phyloP scores from a whole-genome alignment of 2,888 invertebrate genomes.

The Micoletzkya japonica region DNA sequence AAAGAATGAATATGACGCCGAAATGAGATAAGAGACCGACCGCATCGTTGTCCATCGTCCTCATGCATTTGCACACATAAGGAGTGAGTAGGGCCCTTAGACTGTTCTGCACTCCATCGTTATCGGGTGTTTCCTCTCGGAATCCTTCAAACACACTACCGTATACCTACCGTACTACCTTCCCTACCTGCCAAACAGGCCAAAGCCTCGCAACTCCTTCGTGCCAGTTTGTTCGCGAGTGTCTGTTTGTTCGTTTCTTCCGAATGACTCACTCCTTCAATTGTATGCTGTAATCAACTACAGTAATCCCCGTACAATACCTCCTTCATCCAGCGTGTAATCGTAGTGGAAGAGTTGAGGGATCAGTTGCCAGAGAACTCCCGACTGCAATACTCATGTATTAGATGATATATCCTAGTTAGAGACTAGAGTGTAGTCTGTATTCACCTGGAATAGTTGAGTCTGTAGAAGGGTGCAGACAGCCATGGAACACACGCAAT shows the following conservation, averaged over 20 bases:
- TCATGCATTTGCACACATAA: slow-evolving; percentile 80
- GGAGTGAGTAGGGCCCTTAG: slow-evolving; percentile 78
- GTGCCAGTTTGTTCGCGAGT: slow-evolving; percentile 87
- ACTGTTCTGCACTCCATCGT: slow-evolving; percentile 69
- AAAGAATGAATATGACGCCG: too few relatives aligned
- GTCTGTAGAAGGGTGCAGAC: slow-evolving; percentile 84
- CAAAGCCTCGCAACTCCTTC: slow-evolving; percentile 81
- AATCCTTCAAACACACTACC: slow-evolving; percentile 17
- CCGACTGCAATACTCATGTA: slow-evolving; percentile 65
- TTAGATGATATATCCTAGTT: background rate
- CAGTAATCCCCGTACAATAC: slow-evolving; percentile 66
- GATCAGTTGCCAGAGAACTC: slow-evolving; percentile 87
- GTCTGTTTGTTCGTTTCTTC: slow-evolving; percentile 73
- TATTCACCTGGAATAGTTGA: slow-evolving; percentile 72
- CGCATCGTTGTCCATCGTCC: slow-evolving; percentile 67
- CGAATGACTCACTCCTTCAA: slow-evolving; percentile 51
- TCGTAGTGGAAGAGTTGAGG: slow-evolving; percentile 90
- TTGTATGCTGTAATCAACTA: background rate
- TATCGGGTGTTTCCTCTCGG: slow-evolving; percentile 69
- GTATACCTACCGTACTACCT: slow-evolving; percentile 66
- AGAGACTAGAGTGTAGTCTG: background rate
- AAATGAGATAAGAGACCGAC: slow-evolving; percentile 19
- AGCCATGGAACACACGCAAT: slow-evolving; percentile 84
- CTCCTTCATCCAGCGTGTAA: slow-evolving; percentile 94
- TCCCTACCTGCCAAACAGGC: slow-evolving; percentile 77